Evolutionary conservation across 2,888 invertebrate species (phyloP), one percentile per base, ranked within the genome.

Genomic region (Lasioglossum pauxillum): DNA sequence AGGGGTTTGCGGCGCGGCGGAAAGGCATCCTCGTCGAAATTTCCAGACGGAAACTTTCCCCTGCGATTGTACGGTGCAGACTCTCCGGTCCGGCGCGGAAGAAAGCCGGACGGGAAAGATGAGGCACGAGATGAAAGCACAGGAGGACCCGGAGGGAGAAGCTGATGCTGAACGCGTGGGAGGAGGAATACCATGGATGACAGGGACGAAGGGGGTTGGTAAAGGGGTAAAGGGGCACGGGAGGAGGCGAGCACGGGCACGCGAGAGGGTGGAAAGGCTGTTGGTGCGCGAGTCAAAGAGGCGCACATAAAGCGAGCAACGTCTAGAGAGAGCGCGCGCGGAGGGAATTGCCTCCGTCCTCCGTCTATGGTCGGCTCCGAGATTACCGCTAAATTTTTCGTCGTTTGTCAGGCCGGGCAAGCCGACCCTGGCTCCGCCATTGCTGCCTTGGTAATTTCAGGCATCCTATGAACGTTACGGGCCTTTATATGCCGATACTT

Each of bases 351-450:
- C 91, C 85, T 88, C 87, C 23, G 23, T 53, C 8, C 85, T 88
- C 86, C 23, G 53, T 53, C 53, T 85, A 78, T 69, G 78, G 75
- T 79, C 89, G 77, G 84, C 84, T 83, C 80, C 83, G 89, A 91
- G 91, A 92, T 93, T 93, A 93, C 91, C 89, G 91, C 89, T 91
- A 92, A 93, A 93, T 93, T 94, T 93, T 93, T 92, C 91, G 90
- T 91, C 91, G 85, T 92, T 91, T 87, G 84, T 90, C 89, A 82
- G 78, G 46, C 74, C 76, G 67, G 74, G 73, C 78, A 64, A 75
- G 38, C 38, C 69, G 35, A 38, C 38, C 38, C 35, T 38, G 38
- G 1, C 82, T 82, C 69, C 80, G 82, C 78, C 79, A 78, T 75
- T 73, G 73, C 84, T 44, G 53, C 49, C 69, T 88, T 53, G 83